Conservation (phyloP, 2,113 vertebrate species). For the Myrmecophaga tridactyla region DNA sequence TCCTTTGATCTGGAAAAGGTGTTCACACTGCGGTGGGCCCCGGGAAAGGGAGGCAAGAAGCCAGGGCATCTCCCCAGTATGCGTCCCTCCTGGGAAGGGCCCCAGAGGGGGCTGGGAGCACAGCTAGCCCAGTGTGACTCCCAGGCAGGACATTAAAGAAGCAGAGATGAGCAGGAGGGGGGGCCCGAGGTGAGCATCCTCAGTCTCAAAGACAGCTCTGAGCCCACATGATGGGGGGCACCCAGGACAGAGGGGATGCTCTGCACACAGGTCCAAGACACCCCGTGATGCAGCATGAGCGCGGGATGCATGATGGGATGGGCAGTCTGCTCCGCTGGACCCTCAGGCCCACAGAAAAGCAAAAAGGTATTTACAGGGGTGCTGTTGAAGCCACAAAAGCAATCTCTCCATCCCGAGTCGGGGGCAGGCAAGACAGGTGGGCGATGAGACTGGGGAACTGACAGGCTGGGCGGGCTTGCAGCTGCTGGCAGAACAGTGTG, state of each 20-base stretch:
- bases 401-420: conserved; percentile 60
- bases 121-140: background rate
- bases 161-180: background rate
- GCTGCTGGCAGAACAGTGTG: conserved; percentile 59
- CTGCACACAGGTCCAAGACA: conserved; percentile 76
- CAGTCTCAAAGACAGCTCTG: background rate
- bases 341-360: conserved; percentile 76
- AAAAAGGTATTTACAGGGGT: conserved; percentile 84
- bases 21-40: background rate
- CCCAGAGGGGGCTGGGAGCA: background rate
- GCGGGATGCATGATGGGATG: conserved; percentile 48
- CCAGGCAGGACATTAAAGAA: background rate
- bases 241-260: conserved; percentile 12
- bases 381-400: conserved; percentile 69
- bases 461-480: conserved; percentile 51
- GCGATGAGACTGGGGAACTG: conserved; percentile 45
- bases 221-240: background rate
- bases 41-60: conserved; percentile 3
- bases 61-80: background rate
- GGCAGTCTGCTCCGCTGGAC: conserved; percentile 71
- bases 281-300: conserved; percentile 45
- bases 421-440: conserved; percentile 67
- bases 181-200: background rate
- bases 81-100: background rate
- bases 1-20: conserved; percentile 32